phyloP scores from a whole-genome alignment of 2,888 invertebrate species.

The Drosophila meridiana region DNA sequence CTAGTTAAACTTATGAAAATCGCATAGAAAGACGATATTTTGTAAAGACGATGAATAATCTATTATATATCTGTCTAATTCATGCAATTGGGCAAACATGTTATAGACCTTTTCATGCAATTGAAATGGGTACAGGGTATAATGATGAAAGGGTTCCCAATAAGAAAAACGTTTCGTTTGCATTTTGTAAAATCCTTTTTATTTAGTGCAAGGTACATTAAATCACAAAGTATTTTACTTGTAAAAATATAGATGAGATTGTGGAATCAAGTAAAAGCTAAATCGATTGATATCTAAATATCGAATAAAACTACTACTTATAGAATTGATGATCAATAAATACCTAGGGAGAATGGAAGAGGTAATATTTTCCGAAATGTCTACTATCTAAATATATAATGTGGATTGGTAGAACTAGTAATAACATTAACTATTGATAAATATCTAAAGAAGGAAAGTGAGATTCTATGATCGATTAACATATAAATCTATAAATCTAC shows the following conservation, averaged over 20 bases:
- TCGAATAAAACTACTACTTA: neutral
- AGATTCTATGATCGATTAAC: too few species aligned
- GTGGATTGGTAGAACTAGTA: too few species aligned
- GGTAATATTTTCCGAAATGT: too few species aligned
- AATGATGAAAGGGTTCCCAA: constrained; percentile 43
- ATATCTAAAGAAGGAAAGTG: too few species aligned
- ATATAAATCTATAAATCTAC: too few species aligned
- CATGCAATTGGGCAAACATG: neutral
- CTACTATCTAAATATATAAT: too few species aligned
- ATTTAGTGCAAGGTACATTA: constrained; percentile 31
- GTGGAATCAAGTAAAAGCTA: constrained; percentile 10
- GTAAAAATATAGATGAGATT: constrained; percentile 25
- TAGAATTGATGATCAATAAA: neutral
- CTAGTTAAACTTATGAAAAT: neutral
- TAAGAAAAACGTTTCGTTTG: constrained; percentile 29
- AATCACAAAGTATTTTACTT: constrained; percentile 35
- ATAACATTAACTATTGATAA: too few species aligned
- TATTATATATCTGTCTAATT: neutral
- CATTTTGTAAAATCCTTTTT: constrained; percentile 29
- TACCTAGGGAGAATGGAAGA: neutral
- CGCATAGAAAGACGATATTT: neutral
- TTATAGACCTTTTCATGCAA: neutral
- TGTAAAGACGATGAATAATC: neutral
- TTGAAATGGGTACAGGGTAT: neutral
- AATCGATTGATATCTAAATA: neutral